A percentile compares a stretch with the other conserved stretches of the same genome.
These are phyloP conservation scores for Nesidiocoris tenuis DNA, from an alignment of 2,888 invertebrate genomes.

Conservation along the genomic window DNA sequence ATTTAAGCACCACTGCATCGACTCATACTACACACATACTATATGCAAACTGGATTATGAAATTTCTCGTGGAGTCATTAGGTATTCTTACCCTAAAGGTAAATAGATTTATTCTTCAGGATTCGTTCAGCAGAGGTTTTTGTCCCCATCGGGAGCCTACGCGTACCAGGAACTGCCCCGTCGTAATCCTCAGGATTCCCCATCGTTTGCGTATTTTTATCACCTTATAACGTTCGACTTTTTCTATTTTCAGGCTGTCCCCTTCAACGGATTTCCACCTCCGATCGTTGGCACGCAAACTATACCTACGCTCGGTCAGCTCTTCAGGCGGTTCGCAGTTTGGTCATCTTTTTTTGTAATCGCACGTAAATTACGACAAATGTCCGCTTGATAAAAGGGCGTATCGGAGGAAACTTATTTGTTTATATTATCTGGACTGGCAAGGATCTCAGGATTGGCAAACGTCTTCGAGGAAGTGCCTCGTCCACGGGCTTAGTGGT, in stretches of 20 bases:
- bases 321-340: neutral
- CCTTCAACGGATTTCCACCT: neutral
- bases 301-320: neutral
- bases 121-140: neutral
- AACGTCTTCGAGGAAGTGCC: too few species aligned
- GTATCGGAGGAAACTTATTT: too few species aligned
- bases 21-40: too few species aligned
- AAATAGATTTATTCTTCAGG: too few species aligned
- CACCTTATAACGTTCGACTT: neutral
- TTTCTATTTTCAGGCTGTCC: neutral
- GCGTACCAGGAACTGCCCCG: neutral
- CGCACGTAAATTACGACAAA: neutral
- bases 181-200: neutral
- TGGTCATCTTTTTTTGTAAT: neutral
- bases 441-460: neutral
- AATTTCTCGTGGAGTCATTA: too few species aligned
- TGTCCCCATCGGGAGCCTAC: neutral
- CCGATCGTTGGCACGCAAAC: neutral
- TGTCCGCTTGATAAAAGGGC: neutral
- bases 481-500: too few species aligned
- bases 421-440: neutral
- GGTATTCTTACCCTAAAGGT: too few species aligned
- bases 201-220: neutral
- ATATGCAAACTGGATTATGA: too few species aligned
- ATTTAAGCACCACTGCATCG: too few species aligned